phyloP scores from a whole-genome alignment of 2,888 invertebrate species.

The Ctena decussata region DNA sequence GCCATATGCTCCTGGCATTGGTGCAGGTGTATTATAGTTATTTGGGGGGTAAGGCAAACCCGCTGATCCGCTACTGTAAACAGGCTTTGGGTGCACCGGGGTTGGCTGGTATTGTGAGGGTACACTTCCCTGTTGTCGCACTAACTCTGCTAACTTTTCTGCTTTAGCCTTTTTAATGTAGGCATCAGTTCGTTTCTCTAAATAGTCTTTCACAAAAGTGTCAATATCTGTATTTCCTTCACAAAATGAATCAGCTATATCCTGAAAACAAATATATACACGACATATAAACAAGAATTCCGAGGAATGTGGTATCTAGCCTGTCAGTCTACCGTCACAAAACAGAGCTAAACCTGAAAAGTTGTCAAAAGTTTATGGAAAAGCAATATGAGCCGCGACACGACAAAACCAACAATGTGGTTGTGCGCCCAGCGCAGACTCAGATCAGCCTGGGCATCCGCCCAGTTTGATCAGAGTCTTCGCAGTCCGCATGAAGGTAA shows the following conservation, averaged over 20 bases:
- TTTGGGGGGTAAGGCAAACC: slow-evolving; percentile 21
- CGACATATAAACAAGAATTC: too few relatives aligned
- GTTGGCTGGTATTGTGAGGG: background rate
- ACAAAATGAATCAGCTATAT: slow-evolving; percentile 93
- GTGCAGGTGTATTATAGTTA: background rate
- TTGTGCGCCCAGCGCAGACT: too few relatives aligned
- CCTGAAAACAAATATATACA: slow-evolving; percentile 87
- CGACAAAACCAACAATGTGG: too few relatives aligned
- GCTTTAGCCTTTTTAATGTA: slow-evolving; percentile 96
- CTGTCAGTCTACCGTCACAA: too few relatives aligned
- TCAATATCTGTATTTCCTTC: slow-evolving; percentile 91
- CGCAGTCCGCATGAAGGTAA: too few relatives aligned
- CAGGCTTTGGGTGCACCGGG: background rate
- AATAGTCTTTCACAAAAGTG: slow-evolving; percentile 94
- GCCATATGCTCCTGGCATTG: background rate
- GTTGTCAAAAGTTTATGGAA: too few relatives aligned
- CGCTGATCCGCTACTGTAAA: background rate
- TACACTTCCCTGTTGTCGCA: slow-evolving; percentile 70
- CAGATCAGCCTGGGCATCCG: too few relatives aligned
- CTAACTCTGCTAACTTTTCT: slow-evolving; percentile 93
- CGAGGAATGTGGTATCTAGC: too few relatives aligned
- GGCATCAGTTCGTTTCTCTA: slow-evolving; percentile 92
- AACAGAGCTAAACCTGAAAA: too few relatives aligned
- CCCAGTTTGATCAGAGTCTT: too few relatives aligned
- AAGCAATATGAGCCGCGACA: too few relatives aligned